Evolutionary conservation across 2,113 vertebrate genomes (phyloP).

Genomic region (Polyodon spathula): DNA sequence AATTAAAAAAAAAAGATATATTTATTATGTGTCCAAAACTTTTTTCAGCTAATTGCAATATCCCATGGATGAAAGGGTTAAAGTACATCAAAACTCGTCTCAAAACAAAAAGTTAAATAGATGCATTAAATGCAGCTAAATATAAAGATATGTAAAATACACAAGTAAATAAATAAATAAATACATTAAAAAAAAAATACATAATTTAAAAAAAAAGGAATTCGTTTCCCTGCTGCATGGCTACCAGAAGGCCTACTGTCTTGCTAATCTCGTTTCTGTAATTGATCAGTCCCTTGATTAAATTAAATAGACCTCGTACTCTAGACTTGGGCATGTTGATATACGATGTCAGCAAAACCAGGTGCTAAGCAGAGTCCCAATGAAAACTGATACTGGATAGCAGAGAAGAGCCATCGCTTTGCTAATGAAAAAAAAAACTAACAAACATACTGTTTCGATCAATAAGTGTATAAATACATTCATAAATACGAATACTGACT

Average conservation of each 20-base stretch:
- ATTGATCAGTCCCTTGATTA: conserved; percentile 70
- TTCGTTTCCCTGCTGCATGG: conserved; percentile 8
- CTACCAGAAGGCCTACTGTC: conserved; percentile 59
- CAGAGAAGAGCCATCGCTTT: not conserved
- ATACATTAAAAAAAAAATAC: too few relatives aligned
- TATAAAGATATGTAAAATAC: too few relatives aligned
- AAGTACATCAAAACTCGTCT: too few relatives aligned
- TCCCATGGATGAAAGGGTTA: too few relatives aligned
- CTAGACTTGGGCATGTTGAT: conserved; percentile 18
- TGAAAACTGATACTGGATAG: conserved; percentile 23
- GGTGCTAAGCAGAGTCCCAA: conserved; percentile 26
- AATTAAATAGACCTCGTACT: conserved; percentile 54
- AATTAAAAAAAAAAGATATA: too few relatives aligned
- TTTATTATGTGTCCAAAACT: too few relatives aligned
- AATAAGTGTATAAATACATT: too few relatives aligned
- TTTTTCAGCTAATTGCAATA: too few relatives aligned
- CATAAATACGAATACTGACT: too few relatives aligned
- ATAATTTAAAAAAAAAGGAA: too few relatives aligned
- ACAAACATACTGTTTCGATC: not conserved
- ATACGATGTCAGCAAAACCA: conserved; percentile 24
- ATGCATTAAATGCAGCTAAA: too few relatives aligned
- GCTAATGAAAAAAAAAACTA: not conserved
- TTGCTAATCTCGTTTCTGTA: conserved; percentile 63
- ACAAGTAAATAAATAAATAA: not conserved
- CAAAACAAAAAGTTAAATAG: too few relatives aligned